Evolutionary conservation across 2,888 invertebrate species (phyloP).

Genomic region (Spisula subtruncata): DNA sequence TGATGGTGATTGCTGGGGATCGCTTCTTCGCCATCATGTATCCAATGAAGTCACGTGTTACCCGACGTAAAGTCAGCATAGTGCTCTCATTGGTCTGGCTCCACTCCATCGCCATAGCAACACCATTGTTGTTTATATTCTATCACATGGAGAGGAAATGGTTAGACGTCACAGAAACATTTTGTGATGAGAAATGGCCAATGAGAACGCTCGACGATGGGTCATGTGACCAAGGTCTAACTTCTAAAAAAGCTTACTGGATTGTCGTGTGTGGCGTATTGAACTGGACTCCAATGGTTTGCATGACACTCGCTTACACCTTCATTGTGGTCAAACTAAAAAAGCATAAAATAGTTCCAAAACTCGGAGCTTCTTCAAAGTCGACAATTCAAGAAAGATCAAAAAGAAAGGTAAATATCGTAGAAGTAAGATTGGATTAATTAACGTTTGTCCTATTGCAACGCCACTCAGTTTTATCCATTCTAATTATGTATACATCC

Average conservation of each 20-base stretch:
- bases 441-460: too few relatives aligned
- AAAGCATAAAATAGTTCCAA: slow-evolving; percentile 78
- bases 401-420: slow-evolving; percentile 75
- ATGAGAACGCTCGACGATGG: slow-evolving; percentile 67
- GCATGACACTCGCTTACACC: slow-evolving; percentile 80
- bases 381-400: slow-evolving; percentile 80
- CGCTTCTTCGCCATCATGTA: slow-evolving; percentile 84
- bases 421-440: too few relatives aligned
- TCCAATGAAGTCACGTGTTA: slow-evolving; percentile 81
- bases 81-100: slow-evolving; percentile 79
- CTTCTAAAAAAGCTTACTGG: slow-evolving; percentile 82
- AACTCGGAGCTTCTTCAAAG: slow-evolving; percentile 74
- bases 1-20: slow-evolving; percentile 82
- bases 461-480: too few relatives aligned
- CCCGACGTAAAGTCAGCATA: slow-evolving; percentile 78
- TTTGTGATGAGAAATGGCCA: slow-evolving; percentile 83
- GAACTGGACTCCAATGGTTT: slow-evolving; percentile 85
- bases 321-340: slow-evolving; percentile 80
- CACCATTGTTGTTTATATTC: slow-evolving; percentile 80
- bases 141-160: slow-evolving; percentile 78
- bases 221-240: slow-evolving; percentile 78
- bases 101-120: slow-evolving; percentile 76
- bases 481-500: too few relatives aligned
- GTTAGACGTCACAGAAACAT: slow-evolving; percentile 81
- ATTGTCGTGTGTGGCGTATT: slow-evolving; percentile 81